A percentile compares a stretch with the other conserved stretches of the same genome.
Evolutionary conservation across 2,113 vertebrate genomes (phyloP).

Genomic region (Columbina picui): DNA sequence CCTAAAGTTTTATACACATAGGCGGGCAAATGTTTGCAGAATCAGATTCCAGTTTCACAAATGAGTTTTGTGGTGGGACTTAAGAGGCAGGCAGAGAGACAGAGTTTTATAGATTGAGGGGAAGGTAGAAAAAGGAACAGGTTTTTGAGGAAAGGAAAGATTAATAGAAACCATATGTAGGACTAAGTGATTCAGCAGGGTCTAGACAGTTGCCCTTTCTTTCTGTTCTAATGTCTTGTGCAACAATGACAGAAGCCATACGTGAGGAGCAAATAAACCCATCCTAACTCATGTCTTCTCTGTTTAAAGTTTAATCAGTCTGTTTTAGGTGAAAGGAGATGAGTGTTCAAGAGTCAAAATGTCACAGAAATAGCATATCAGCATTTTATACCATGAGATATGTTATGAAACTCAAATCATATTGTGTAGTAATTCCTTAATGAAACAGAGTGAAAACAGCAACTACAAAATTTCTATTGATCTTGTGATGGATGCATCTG

Average conservation of each 20-base stretch:
- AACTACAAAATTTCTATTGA: not conserved
- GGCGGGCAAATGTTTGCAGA: not conserved
- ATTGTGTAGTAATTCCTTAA: not conserved
- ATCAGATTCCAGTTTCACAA: not conserved
- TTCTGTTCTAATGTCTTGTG: not conserved
- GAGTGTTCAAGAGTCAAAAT: not conserved
- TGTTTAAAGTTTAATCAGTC: constrained; percentile 37
- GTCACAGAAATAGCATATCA: not conserved
- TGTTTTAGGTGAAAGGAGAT: not conserved
- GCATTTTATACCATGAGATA: fast-evolving
- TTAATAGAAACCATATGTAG: constrained; percentile 4
- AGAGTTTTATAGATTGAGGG: not conserved
- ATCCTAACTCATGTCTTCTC: not conserved
- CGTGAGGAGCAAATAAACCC: constrained; percentile 31
- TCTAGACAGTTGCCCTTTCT: constrained; percentile 32
- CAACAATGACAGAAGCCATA: not conserved
- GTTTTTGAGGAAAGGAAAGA: not conserved
- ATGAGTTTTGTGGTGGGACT: not conserved
- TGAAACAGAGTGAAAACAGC: not conserved
- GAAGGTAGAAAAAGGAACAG: not conserved
- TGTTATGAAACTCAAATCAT: not conserved
- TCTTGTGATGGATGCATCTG: not conserved
- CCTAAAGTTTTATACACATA: not conserved
- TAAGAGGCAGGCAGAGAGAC: not conserved
- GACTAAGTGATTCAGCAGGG: not conserved